phyloP scores from a whole-genome alignment of 2,113 vertebrate genomes.

The Serinus canaria region DNA sequence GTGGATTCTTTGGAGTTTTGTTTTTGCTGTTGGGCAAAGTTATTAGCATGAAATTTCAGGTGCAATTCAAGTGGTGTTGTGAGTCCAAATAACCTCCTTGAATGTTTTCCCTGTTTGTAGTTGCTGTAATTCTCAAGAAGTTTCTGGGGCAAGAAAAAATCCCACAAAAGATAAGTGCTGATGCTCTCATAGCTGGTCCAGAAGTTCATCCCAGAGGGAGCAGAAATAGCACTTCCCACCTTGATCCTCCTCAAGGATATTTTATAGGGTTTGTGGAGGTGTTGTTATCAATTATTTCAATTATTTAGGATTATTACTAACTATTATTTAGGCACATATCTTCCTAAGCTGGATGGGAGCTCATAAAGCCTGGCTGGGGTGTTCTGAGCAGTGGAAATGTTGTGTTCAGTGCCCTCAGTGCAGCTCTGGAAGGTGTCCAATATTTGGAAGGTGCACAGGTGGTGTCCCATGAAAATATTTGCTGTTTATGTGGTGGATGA shows the following conservation, averaged over 20 bases:
- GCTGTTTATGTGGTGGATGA: neutral
- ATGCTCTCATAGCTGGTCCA: neutral
- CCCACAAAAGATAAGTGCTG: accelerated
- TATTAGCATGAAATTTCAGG: neutral
- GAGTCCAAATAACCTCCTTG: neutral
- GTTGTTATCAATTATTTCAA: neutral
- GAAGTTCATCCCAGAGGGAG: neutral
- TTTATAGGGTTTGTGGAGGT: neutral
- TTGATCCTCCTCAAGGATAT: neutral
- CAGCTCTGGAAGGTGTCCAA: neutral
- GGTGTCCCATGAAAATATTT: neutral
- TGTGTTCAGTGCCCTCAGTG: neutral
- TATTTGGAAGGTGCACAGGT: neutral
- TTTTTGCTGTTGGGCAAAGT: constrained; percentile 15
- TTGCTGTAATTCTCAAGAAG: neutral
- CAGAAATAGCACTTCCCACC: neutral
- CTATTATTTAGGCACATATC: neutral
- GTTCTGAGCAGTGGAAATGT: neutral
- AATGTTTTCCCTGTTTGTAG: neutral
- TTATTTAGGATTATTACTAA: neutral
- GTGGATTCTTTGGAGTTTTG: neutral
- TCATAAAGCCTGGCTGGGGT: neutral
- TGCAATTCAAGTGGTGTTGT: neutral
- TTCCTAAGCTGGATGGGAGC: neutral
- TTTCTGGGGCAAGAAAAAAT: neutral